phyloP scores from a whole-genome alignment of 2,888 invertebrate genomes.

The Tyria jacobaeae region DNA sequence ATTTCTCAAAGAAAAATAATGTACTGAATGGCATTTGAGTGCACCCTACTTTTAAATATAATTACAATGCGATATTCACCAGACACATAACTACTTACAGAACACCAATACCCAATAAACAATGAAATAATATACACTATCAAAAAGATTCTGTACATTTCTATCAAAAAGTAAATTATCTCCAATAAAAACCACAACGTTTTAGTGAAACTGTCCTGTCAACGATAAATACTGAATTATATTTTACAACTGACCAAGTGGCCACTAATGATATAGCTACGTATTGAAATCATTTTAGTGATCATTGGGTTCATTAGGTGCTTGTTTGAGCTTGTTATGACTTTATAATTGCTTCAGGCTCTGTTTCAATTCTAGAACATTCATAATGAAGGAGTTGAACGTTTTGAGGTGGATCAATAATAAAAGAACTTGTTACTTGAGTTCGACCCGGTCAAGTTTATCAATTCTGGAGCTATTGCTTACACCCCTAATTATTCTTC shows the following conservation, averaged over 20 bases:
- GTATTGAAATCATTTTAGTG: constrained; percentile 7
- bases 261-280: background rate
- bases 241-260: background rate
- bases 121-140: constrained; percentile 27
- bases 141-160: constrained; percentile 36
- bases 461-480: too few relatives aligned
- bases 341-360: constrained; percentile 35
- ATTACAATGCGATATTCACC: background rate
- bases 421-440: background rate
- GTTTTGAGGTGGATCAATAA: too few relatives aligned
- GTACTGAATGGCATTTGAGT: too few relatives aligned
- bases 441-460: background rate
- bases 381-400: background rate
- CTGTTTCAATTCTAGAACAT: constrained; percentile 15
- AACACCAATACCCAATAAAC: constrained; percentile 39
- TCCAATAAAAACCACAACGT: background rate
- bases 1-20: too few relatives aligned
- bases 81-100: constrained; percentile 33
- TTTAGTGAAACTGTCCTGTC: background rate
- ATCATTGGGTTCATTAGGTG: constrained; percentile 22
- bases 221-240: constrained; percentile 1
- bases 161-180: constrained; percentile 10
- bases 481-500: too few relatives aligned
- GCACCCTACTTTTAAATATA: too few relatives aligned
- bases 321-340: constrained; percentile 33